A percentile compares a stretch with the other conserved stretches of the same genome.
Evolutionary conservation across 2,113 vertebrate genomes (phyloP).

Genomic region (Indicator indicator): DNA sequence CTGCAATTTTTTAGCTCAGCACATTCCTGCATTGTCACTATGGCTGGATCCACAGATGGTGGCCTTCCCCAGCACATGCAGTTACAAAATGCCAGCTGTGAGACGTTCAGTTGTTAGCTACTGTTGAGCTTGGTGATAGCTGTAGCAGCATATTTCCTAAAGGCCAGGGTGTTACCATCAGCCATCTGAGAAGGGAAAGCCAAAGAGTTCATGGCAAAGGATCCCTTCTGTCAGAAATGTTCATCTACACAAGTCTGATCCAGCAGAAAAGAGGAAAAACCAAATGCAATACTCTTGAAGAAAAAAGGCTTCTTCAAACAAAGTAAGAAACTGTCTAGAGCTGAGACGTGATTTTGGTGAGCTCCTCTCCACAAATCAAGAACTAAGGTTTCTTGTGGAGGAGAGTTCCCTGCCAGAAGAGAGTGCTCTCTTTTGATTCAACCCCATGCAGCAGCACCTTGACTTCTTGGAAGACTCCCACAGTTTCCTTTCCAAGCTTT

Average conservation of each 20-base stretch:
- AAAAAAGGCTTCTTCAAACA: neutral
- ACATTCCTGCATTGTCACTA: neutral
- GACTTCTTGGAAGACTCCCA: neutral
- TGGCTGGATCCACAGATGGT: constrained; percentile 32
- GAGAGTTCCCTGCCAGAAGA: neutral
- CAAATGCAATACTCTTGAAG: neutral
- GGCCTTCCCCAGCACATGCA: constrained; percentile 8
- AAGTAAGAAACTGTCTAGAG: neutral
- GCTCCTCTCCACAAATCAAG: neutral
- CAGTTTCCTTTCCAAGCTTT: neutral
- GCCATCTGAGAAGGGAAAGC: neutral
- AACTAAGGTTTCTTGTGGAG: neutral
- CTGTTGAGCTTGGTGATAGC: neutral
- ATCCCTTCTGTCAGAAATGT: neutral
- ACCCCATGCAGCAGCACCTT: neutral
- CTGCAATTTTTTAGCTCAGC: neutral
- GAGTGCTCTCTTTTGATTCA: neutral
- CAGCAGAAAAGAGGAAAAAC: neutral
- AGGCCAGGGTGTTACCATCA: neutral
- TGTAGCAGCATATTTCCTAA: constrained; percentile 29
- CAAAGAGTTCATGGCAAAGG: neutral
- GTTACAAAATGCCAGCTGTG: constrained; percentile 27
- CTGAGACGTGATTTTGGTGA: neutral
- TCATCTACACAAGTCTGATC: neutral
- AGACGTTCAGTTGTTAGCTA: constrained; percentile 11